phyloP scores from a whole-genome alignment of 1,140 invertebrate species.

The Carcinoscorpius rotundicauda region DNA sequence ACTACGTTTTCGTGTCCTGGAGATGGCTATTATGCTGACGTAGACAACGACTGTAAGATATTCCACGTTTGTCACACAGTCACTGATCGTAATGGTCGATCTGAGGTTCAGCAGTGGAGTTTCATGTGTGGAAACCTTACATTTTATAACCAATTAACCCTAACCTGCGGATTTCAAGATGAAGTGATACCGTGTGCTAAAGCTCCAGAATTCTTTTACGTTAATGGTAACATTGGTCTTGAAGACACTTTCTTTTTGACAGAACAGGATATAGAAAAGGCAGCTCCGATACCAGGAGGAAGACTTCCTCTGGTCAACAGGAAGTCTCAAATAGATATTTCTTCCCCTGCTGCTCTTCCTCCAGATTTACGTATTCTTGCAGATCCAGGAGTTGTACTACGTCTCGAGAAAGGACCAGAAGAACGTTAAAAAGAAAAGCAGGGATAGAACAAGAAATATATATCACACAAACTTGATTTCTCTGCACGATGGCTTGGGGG shows the following conservation, averaged over 20 bases:
- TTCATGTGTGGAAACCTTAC: constrained; percentile 77
- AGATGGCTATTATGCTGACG: constrained; percentile 34
- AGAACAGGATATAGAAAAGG: constrained; percentile 21
- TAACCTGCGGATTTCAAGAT: constrained; percentile 29
- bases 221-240: constrained; percentile 24
- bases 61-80: constrained; percentile 37
- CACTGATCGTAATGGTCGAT: constrained; percentile 45
- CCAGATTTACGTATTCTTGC: no score
- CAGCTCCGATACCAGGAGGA: constrained; percentile 11
- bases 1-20: constrained; percentile 27
- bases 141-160: constrained; percentile 65
- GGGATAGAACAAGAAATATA: no score
- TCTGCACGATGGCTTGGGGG: no score
- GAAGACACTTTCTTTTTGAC: constrained; percentile 19
- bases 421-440: no score
- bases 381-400: no score
- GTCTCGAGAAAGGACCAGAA: no score
- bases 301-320: no score
- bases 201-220: constrained; percentile 28
- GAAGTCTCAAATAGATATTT: no score
- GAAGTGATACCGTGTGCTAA: constrained; percentile 29
- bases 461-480: no score
- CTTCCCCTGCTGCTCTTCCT: no score
- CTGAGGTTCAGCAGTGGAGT: constrained; percentile 43
- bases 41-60: constrained; percentile 32